phyloP scores from a whole-genome alignment of 2,888 invertebrate species.

The Limnephilus rhombicus region DNA sequence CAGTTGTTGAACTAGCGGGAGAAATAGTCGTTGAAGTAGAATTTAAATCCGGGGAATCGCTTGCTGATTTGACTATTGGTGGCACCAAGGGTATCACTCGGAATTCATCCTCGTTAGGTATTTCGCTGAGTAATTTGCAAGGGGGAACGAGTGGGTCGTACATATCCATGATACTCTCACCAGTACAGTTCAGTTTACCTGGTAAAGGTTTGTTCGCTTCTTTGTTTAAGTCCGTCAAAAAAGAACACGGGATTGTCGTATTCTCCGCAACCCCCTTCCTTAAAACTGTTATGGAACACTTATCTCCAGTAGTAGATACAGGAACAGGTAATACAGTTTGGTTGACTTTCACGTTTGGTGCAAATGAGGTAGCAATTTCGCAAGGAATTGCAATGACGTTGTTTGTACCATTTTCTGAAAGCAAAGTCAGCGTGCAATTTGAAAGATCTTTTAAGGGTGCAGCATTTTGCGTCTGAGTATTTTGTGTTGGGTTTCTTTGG shows the following conservation, averaged over 20 bases:
- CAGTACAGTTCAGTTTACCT: constrained; percentile 50
- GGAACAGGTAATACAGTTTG: constrained; percentile 64
- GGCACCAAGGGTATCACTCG: constrained; percentile 52
- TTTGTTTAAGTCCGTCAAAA: constrained; percentile 73
- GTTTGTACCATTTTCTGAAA: constrained; percentile 70
- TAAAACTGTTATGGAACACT: constrained; percentile 75
- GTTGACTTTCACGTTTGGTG: constrained; percentile 72
- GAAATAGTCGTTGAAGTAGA: background rate
- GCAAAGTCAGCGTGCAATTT: constrained; percentile 75
- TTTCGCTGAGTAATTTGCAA: constrained; percentile 16
- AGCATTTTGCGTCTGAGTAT: constrained; percentile 74
- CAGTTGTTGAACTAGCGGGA: background rate
- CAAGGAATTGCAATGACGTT: constrained; percentile 76
- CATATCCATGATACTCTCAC: background rate
- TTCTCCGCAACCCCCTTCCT: constrained; percentile 72
- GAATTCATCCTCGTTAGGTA: constrained; percentile 31
- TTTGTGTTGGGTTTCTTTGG: constrained; percentile 70
- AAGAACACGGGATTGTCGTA: constrained; percentile 76
- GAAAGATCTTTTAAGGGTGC: constrained; percentile 72
- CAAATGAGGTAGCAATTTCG: constrained; percentile 76
- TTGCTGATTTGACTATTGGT: background rate
- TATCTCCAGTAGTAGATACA: constrained; percentile 71
- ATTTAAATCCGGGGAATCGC: background rate
- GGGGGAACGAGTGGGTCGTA: constrained; percentile 49
- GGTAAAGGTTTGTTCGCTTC: constrained; percentile 48